phyloP scores from a whole-genome alignment of 2,888 invertebrate genomes.

The Oxyteleia sp. region DNA sequence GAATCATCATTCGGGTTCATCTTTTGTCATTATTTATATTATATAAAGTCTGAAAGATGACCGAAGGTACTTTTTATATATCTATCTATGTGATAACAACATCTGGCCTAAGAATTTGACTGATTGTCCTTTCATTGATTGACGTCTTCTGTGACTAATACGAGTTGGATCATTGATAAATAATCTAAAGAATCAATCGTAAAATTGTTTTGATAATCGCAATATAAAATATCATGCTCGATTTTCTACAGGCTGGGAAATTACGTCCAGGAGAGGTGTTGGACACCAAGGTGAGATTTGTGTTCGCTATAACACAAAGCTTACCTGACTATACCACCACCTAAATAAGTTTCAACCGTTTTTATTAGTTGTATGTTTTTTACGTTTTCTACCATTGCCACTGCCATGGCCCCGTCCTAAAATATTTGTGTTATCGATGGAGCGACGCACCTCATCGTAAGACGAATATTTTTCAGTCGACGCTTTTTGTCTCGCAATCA shows the following conservation, averaged over 20 bases:
- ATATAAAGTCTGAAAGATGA: not conserved
- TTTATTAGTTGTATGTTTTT: conserved; percentile 70
- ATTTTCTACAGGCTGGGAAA: conserved; percentile 91
- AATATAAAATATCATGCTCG: conserved; percentile 68
- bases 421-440: conserved; percentile 4
- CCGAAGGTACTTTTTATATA: not conserved
- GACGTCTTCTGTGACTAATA: conserved; percentile 46
- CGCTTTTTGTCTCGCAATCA: not conserved
- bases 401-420: conserved; percentile 22
- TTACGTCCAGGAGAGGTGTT: conserved; percentile 94
- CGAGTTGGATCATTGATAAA: conserved; percentile 24
- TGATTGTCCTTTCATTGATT: conserved; percentile 11
- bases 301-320: conserved; percentile 89
- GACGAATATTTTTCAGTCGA: not conserved
- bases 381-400: conserved; percentile 55
- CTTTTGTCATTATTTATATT: not conserved
- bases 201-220: conserved; percentile 25
- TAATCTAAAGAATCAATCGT: conserved; percentile 28
- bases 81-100: conserved; percentile 8
- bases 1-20: conserved; percentile 17
- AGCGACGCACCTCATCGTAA: not conserved
- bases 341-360: conserved; percentile 71
- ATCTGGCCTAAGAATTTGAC: conserved; percentile 36
- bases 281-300: conserved; percentile 93
- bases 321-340: conserved; percentile 85